A percentile compares a stretch with the other conserved stretches of the same genome.
Conservation (phyloP, 2,888 invertebrate species). For the Crematogaster levior region DNA sequence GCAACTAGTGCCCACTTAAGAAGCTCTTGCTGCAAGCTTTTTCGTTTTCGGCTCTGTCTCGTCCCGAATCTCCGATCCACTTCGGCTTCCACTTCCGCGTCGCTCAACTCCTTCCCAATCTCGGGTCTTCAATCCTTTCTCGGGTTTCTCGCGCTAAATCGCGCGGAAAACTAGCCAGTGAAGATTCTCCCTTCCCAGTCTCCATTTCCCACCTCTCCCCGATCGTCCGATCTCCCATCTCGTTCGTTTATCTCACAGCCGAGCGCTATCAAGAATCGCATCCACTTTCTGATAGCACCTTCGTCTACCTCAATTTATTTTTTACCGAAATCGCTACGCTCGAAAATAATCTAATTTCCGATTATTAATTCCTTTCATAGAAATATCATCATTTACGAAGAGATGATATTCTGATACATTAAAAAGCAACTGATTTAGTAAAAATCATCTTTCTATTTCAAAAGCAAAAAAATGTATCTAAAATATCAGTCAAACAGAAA, state of each 20-base stretch:
- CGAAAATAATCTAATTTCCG: background rate
- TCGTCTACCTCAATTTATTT: conserved; percentile 51
- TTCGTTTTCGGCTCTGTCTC: conserved; percentile 74
- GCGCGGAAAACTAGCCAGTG: conserved; percentile 83
- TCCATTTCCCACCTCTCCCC: conserved; percentile 36
- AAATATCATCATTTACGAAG: background rate
- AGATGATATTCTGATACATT: background rate
- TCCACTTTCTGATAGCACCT: conserved; percentile 46
- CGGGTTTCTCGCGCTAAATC: conserved; percentile 81
- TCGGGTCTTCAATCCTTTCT: conserved; percentile 79
- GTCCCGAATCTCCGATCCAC: conserved; percentile 52
- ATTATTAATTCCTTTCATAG: background rate
- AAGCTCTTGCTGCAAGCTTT: conserved; percentile 72
- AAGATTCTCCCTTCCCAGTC: conserved; percentile 74
- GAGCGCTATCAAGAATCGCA: conserved; percentile 62
- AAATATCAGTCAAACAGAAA: background rate
- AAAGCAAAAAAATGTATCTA: background rate
- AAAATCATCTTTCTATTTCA: background rate
- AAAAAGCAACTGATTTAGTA: background rate
- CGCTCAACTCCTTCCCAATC: conserved; percentile 74
- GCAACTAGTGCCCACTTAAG: conserved; percentile 70
- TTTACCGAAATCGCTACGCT: background rate
- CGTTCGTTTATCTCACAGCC: conserved; percentile 60
- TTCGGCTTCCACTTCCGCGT: conserved; percentile 64
- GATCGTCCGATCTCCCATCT: conserved; percentile 44